Evolutionary conservation across 1,140 invertebrate species (phyloP).

Genomic region (Manduca sexta): DNA sequence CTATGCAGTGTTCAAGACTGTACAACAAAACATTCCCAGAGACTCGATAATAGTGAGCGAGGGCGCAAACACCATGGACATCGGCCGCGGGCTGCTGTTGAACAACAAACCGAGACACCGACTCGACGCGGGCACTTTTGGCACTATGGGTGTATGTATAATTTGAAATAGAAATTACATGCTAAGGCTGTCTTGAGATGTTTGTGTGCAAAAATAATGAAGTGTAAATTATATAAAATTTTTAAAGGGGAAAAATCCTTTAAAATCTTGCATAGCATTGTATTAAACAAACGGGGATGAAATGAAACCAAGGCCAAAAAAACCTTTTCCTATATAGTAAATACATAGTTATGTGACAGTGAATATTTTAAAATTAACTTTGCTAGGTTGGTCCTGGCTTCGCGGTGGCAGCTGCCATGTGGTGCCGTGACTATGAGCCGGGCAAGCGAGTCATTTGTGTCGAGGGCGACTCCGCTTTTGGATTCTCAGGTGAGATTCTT

Average conservation of each 20-base stretch:
- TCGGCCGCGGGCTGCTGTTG: slow-evolving; percentile 90
- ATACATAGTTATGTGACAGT: too few species aligned
- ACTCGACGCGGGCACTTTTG: slow-evolving; percentile 94
- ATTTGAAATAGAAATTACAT: too few species aligned
- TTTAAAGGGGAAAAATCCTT: too few species aligned
- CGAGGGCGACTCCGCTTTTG: slow-evolving; percentile 97
- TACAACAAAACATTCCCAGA: slow-evolving; percentile 82
- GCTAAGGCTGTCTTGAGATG: too few species aligned
- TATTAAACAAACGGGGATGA: too few species aligned
- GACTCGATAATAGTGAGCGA: slow-evolving; percentile 97
- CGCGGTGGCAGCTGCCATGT: slow-evolving; percentile 93
- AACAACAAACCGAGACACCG: slow-evolving; percentile 89
- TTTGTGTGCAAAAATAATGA: too few species aligned
- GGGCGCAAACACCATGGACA: slow-evolving; percentile 99
- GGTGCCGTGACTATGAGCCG: slow-evolving; percentile 86
- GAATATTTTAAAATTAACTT: too few species aligned
- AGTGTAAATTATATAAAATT: too few species aligned
- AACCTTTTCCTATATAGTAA: too few species aligned
- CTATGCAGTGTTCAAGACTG: slow-evolving; percentile 90
- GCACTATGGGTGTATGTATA: slow-evolving; percentile 90
- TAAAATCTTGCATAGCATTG: too few species aligned
- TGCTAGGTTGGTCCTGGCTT: slow-evolving; percentile 88
- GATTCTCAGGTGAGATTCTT: slow-evolving; percentile 94
- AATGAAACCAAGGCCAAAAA: too few species aligned
- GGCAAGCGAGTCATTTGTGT: slow-evolving; percentile 89